These are phyloP conservation scores for Baryphthengus martii DNA, from an alignment of 2,113 vertebrate species.

Conservation along the genomic window DNA sequence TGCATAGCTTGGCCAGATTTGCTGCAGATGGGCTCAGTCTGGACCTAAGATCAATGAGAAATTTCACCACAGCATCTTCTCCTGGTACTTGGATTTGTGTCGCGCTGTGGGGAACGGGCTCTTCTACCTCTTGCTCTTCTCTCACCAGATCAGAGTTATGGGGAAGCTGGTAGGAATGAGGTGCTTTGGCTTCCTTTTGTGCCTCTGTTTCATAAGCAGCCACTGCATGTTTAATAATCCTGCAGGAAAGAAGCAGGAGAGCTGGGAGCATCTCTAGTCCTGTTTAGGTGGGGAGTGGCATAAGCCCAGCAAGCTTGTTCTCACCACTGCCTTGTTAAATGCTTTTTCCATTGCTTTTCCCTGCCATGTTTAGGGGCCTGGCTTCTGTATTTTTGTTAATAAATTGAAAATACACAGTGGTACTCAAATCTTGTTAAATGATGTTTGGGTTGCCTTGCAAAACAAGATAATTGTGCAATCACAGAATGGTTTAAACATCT, in stretches of 20 bases:
- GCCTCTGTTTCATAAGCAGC: not conserved
- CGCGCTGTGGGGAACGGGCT: rapidly evolving
- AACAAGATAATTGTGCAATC: slow-evolving; percentile 62
- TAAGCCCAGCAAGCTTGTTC: not conserved
- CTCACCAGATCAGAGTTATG: not conserved
- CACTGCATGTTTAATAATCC: not conserved
- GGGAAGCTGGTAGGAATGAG: not conserved
- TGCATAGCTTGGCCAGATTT: not conserved
- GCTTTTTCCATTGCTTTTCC: not conserved
- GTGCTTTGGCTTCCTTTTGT: not conserved
- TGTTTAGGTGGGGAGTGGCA: not conserved
- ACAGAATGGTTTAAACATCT: slow-evolving; percentile 58
- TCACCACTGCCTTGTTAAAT: not conserved
- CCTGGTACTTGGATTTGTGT: not conserved
- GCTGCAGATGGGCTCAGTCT: not conserved
- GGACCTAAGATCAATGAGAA: not conserved
- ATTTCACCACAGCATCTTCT: not conserved
- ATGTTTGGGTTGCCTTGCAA: slow-evolving; percentile 52
- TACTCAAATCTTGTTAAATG: slow-evolving; percentile 41
- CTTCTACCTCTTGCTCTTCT: rapidly evolving
- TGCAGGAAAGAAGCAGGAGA: not conserved
- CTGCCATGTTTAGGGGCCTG: not conserved
- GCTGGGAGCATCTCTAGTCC: not conserved
- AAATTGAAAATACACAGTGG: slow-evolving; percentile 22
- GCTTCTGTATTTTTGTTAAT: slow-evolving; percentile 17